Conservation (phyloP, 2,797 vertebrate species). For the Danio choprae region DNA sequence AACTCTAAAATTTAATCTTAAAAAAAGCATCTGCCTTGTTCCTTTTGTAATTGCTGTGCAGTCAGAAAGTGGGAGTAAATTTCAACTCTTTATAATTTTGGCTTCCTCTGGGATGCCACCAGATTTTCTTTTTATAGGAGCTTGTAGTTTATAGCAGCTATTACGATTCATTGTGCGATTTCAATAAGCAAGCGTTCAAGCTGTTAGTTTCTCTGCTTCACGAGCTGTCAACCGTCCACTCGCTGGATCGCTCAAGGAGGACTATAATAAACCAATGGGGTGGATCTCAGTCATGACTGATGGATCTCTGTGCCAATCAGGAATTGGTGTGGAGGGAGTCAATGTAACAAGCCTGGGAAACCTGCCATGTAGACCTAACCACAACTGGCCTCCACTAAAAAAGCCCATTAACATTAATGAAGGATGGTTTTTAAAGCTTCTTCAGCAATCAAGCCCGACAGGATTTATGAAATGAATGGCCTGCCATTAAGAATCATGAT, state of each 20-base stretch:
- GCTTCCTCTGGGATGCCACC: conserved; percentile 28
- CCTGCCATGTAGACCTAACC: conserved; percentile 81
- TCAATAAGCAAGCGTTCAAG: conserved; percentile 33
- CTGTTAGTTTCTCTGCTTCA: conserved; percentile 22
- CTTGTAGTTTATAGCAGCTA: conserved; percentile 41
- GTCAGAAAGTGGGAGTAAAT: conserved; percentile 16
- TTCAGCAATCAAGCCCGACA: conserved; percentile 77
- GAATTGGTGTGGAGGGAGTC: conserved; percentile 74
- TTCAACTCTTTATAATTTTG: conserved; percentile 27
- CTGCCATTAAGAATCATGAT: conserved; percentile 78
- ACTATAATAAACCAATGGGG: conserved; percentile 64
- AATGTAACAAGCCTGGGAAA: conserved; percentile 82
- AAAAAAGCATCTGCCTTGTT: conserved; percentile 27
- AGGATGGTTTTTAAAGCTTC: conserved; percentile 82
- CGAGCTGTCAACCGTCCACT: conserved; percentile 52
- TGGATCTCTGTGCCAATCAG: conserved; percentile 76
- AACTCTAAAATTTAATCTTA: conserved; percentile 11
- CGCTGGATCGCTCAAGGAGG: conserved; percentile 9
- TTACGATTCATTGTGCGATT: conserved; percentile 37
- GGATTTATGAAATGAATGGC: conserved; percentile 78
- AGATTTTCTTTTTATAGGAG: conserved; percentile 24
- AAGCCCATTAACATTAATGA: conserved; percentile 83
- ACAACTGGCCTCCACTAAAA: conserved; percentile 80
- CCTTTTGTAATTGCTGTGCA: conserved; percentile 23
- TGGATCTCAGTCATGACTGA: conserved; percentile 77